Conservation (phyloP, 2,888 invertebrate genomes). For the Ophion slaviceki region DNA sequence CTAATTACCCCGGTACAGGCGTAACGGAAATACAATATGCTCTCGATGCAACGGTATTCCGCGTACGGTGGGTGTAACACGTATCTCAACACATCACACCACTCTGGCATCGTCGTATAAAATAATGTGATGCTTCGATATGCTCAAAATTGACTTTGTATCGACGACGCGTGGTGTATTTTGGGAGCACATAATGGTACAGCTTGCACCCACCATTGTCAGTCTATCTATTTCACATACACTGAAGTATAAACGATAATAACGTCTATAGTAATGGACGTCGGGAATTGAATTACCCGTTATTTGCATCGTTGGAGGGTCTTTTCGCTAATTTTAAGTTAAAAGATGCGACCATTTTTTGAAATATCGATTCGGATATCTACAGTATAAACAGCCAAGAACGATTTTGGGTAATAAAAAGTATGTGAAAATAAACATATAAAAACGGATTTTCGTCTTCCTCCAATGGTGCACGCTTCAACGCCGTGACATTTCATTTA, state of each 20-base stretch:
- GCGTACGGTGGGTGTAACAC: constrained; percentile 53
- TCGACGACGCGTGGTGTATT: background rate
- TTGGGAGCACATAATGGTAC: background rate
- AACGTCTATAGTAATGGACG: background rate
- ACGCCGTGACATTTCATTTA: background rate
- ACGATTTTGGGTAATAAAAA: too few species aligned
- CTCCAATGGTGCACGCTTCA: background rate
- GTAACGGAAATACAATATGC: constrained; percentile 63
- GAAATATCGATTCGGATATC: background rate
- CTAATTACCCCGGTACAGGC: constrained; percentile 63
- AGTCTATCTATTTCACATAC: background rate
- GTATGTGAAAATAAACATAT: too few species aligned
- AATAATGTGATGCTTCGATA: constrained; percentile 46
- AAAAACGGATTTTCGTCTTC: too few species aligned
- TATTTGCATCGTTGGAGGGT: background rate
- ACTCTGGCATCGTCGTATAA: constrained; percentile 16
- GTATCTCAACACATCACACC: constrained; percentile 33
- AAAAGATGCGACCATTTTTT: background rate
- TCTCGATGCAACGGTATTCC: constrained; percentile 59
- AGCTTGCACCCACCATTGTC: background rate
- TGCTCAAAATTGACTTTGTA: constrained; percentile 1
- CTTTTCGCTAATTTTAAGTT: background rate
- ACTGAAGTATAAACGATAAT: background rate
- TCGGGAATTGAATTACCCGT: background rate
- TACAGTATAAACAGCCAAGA: too few species aligned